These are phyloP conservation scores for Lasioglossum malachurum DNA, from an alignment of 2,888 invertebrate genomes.

Conservation along the genomic window DNA sequence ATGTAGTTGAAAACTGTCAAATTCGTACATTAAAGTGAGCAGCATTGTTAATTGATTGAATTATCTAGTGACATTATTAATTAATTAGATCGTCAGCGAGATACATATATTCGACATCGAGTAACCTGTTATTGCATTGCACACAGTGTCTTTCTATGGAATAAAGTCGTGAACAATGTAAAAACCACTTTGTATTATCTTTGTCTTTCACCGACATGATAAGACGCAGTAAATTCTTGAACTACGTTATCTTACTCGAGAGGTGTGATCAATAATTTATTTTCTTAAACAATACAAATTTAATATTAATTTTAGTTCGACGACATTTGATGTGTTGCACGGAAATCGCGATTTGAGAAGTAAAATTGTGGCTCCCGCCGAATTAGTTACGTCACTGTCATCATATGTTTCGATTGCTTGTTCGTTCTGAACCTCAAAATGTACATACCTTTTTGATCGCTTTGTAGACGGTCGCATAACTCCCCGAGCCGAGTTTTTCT, in stretches of 20 bases:
- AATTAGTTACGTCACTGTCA: conserved; percentile 45
- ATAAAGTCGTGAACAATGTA: not conserved
- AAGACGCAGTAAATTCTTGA: not conserved
- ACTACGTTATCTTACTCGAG: not conserved
- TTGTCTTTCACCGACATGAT: not conserved
- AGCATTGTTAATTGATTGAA: conserved; percentile 14
- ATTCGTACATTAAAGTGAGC: not conserved
- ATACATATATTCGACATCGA: not conserved
- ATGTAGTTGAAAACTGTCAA: conserved; percentile 25
- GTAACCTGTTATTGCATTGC: conserved; percentile 10
- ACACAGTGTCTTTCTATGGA: conserved; percentile 9
- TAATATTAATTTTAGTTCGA: not conserved
- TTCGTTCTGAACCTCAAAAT: conserved; percentile 57
- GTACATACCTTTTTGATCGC: conserved; percentile 89
- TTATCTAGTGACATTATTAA: conserved; percentile 14
- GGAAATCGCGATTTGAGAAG: not conserved
- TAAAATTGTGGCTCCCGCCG: conserved; percentile 10
- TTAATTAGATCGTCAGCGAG: conserved; percentile 1
- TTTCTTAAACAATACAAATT: not conserved
- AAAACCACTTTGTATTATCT: not conserved
- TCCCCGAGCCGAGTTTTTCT: conserved; percentile 92
- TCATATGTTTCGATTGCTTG: conserved; percentile 40
- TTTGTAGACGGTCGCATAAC: conserved; percentile 94
- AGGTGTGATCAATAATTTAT: not conserved
- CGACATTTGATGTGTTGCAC: not conserved